These are phyloP conservation scores for Eufriesea mexicana DNA, from an alignment of 1,140 invertebrate genomes.

Conservation along the genomic window DNA sequence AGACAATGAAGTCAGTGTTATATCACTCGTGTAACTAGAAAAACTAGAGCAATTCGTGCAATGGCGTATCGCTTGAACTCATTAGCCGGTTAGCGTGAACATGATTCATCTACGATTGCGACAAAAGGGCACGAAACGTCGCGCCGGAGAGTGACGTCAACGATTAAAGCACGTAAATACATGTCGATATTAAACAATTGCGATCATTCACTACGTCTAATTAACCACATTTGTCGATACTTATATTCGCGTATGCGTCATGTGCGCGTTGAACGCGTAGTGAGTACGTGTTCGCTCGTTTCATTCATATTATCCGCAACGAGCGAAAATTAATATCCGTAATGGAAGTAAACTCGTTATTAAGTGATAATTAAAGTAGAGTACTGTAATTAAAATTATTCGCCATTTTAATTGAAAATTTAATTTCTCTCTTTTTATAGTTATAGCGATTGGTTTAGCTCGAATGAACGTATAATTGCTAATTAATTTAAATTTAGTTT, in stretches of 20 bases:
- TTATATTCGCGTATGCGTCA: not conserved
- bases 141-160: not conserved
- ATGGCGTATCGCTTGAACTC: slow-evolving; percentile 13
- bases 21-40: not conserved
- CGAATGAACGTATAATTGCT: no score
- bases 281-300: not conserved
- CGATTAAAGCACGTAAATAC: slow-evolving; percentile 1
- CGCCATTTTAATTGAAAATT: no score
- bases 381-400: no score
- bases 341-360: not conserved
- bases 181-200: not conserved
- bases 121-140: slow-evolving; percentile 18
- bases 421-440: no score
- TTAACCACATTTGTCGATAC: not conserved
- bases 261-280: not conserved
- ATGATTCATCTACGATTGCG: slow-evolving; percentile 45
- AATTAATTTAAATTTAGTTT: no score
- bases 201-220: not conserved
- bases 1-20: slow-evolving; percentile 1
- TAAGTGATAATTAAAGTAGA: not conserved
- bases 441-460: no score
- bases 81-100: slow-evolving; percentile 26
- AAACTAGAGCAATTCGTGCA: slow-evolving; percentile 33
- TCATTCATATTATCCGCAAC: not conserved
- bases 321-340: not conserved